Conservation (phyloP, 2,888 invertebrate genomes). For the Apodemia duryi region DNA sequence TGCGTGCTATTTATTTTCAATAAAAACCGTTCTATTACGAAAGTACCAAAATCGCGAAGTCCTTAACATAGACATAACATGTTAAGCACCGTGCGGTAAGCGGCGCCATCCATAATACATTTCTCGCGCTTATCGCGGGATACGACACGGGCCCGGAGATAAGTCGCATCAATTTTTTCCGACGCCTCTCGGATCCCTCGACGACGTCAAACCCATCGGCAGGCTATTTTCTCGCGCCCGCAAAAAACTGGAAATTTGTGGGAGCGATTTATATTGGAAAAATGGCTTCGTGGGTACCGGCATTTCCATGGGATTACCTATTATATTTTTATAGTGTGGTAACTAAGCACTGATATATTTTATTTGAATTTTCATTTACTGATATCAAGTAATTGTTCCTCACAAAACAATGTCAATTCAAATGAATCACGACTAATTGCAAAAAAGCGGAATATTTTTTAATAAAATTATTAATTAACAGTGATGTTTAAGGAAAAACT, state of each 20-base stretch:
- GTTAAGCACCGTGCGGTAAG: constrained; percentile 14
- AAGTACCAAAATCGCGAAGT: no score
- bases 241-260: constrained; percentile 6
- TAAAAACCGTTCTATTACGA: no score
- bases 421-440: no score
- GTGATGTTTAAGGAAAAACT: no score
- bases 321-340: neutral
- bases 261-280: constrained; percentile 27
- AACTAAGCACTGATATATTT: neutral
- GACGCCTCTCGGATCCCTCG: constrained; percentile 64
- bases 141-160: constrained; percentile 55
- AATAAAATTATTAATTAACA: no score
- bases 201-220: constrained; percentile 47
- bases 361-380: neutral
- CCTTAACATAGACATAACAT: constrained; percentile 8
- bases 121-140: constrained; percentile 46
- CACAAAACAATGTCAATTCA: no score
- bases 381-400: neutral
- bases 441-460: no score
- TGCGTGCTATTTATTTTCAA: no score
- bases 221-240: neutral
- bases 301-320: neutral
- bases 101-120: constrained; percentile 60
- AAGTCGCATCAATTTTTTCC: constrained; percentile 73
- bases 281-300: neutral